Conservation (phyloP, 2,888 invertebrate species). For the Xiphydria camelus region DNA sequence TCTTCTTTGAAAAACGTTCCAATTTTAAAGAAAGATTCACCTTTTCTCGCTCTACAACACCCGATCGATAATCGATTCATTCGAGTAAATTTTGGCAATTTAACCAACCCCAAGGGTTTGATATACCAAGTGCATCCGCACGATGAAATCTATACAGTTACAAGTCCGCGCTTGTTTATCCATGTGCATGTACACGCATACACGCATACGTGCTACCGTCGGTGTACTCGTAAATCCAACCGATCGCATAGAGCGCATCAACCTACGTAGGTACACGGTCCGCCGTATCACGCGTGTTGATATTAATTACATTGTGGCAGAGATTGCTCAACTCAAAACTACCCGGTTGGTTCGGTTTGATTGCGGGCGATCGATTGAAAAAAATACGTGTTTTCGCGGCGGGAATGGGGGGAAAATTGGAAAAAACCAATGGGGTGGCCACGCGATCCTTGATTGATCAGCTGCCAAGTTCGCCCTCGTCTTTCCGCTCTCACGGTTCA, state of each 20-base stretch:
- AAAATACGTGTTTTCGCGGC: not conserved
- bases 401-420: slow-evolving; percentile 22
- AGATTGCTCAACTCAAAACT: slow-evolving; percentile 29
- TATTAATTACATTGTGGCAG: slow-evolving; percentile 29
- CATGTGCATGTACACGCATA: not conserved
- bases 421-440: slow-evolving; percentile 15
- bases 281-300: slow-evolving; percentile 20
- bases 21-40: no score
- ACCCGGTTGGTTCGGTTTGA: slow-evolving; percentile 23
- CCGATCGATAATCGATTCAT: no score
- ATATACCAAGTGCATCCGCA: no score
- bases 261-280: not conserved
- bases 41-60: no score
- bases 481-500: slow-evolving; percentile 12
- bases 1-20: no score
- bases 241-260: slow-evolving; percentile 2
- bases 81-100: no score
- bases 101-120: no score
- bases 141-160: no score
- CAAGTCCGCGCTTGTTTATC: no score
- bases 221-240: not conserved
- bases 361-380: slow-evolving; percentile 18
- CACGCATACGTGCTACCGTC: not conserved
- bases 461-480: slow-evolving; percentile 26
- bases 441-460: slow-evolving; percentile 38